A percentile compares a stretch with the other conserved stretches of the same genome.
Conservation (phyloP, 2,797 vertebrate species). For the Florisuga fusca region DNA sequence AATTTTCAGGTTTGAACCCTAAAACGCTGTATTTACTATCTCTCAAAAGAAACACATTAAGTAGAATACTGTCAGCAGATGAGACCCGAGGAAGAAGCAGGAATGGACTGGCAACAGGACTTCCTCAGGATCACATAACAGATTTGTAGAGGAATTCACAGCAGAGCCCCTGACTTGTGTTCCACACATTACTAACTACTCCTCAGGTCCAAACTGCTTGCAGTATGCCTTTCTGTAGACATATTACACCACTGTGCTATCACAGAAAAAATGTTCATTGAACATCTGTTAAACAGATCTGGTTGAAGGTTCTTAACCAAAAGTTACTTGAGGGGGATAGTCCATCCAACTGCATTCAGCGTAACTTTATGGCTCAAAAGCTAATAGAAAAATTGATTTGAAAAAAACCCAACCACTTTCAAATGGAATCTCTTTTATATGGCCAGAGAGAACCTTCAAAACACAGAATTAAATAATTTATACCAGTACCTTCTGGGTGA, state of each 20-base stretch:
- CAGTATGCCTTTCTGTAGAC: background rate
- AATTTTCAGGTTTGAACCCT: background rate
- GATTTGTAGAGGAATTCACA: conserved; percentile 56
- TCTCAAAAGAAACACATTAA: conserved; percentile 36
- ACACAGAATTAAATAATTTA: conserved; percentile 3
- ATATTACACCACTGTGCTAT: background rate
- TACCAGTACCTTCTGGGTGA: background rate
- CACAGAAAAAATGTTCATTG: background rate
- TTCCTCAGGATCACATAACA: conserved; percentile 69
- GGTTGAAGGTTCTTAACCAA: background rate
- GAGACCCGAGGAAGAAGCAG: background rate
- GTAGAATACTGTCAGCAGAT: conserved; percentile 36
- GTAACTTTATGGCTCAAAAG: background rate
- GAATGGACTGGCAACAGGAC: conserved; percentile 6
- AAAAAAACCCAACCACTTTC: background rate
- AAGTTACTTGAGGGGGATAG: background rate
- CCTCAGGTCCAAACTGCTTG: background rate
- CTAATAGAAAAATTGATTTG: background rate
- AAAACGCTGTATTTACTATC: background rate
- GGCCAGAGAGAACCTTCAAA: conserved; percentile 8
- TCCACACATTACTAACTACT: conserved; percentile 30
- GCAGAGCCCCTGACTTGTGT: conserved; percentile 45
- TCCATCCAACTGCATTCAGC: background rate
- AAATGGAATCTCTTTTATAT: conserved; percentile 1
- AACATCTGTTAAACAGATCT: background rate